A percentile compares a stretch with the other conserved stretches of the same genome.
These are phyloP conservation scores for Microtus oregoni DNA, from an alignment of 2,113 vertebrate species.

Conservation along the genomic window DNA sequence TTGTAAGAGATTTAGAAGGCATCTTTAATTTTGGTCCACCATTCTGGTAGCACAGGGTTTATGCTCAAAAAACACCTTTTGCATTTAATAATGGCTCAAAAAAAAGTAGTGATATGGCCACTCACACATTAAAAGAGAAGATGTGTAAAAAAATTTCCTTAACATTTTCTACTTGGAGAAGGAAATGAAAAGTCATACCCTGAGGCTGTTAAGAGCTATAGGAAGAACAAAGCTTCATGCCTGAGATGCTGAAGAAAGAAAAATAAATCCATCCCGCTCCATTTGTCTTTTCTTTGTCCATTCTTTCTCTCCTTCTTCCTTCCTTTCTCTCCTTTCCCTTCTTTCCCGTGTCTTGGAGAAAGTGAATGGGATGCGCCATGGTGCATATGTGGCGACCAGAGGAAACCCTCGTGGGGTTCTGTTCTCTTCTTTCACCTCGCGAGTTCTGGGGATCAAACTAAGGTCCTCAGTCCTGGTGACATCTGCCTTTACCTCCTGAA, in stretches of 20 bases:
- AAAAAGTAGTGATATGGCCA: background rate
- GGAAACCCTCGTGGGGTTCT: background rate
- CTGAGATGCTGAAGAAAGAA: background rate
- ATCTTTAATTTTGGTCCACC: background rate
- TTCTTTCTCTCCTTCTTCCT: background rate
- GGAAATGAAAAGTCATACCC: background rate
- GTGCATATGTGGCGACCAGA: background rate
- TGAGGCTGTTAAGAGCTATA: background rate
- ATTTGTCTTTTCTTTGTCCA: background rate
- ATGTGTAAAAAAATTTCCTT: background rate
- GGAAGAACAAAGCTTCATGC: background rate
- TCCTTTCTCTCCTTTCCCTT: background rate
- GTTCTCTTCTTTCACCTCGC: background rate
- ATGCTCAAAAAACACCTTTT: background rate
- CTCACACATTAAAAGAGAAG: background rate
- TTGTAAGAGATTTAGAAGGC: background rate
- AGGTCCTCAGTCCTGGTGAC: background rate
- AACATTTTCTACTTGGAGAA: background rate
- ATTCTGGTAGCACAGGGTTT: background rate
- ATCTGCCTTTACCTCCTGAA: background rate
- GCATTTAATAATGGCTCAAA: background rate
- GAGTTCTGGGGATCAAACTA: background rate
- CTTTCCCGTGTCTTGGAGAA: background rate
- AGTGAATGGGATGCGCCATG: background rate
- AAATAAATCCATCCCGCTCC: background rate